phyloP scores from a whole-genome alignment of 2,888 invertebrate genomes.

The Drosophila colorata region DNA sequence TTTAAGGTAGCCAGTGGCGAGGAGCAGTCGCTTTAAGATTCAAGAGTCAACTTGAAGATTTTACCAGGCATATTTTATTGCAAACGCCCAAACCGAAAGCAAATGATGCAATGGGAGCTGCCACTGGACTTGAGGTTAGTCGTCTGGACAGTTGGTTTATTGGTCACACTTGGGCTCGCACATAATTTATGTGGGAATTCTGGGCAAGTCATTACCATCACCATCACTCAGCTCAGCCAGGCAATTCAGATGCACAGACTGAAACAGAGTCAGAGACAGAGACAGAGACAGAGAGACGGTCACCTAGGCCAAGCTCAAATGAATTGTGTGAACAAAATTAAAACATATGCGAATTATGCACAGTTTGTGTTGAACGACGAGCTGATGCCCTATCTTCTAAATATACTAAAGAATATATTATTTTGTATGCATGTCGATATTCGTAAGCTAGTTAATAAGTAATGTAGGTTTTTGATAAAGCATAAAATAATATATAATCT shows the following conservation, averaged over 20 bases:
- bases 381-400: conserved; percentile 23
- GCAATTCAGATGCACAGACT: conserved; percentile 45
- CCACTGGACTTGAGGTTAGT: conserved; percentile 48
- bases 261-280: conserved; percentile 27
- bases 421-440: too few species aligned
- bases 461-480: too few species aligned
- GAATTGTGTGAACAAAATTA: conserved; percentile 78
- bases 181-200: conserved; percentile 83
- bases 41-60: conserved; percentile 49
- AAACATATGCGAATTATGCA: conserved; percentile 51
- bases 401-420: not conserved
- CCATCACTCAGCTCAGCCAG: conserved; percentile 68
- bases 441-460: too few species aligned
- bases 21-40: conserved; percentile 41
- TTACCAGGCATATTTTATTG: conserved; percentile 84
- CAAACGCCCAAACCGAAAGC: conserved; percentile 45
- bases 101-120: conserved; percentile 40
- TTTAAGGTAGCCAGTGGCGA: conserved; percentile 20
- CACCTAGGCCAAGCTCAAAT: conserved; percentile 69
- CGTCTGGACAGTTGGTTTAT: conserved; percentile 81
- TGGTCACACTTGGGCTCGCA: conserved; percentile 84
- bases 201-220: conserved; percentile 73
- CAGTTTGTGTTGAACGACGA: conserved; percentile 3
- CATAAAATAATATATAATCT: too few species aligned
- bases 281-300: conserved; percentile 24